Evolutionary conservation across 2,888 invertebrate genomes (phyloP).

Genomic region (Tholera decimalis): DNA sequence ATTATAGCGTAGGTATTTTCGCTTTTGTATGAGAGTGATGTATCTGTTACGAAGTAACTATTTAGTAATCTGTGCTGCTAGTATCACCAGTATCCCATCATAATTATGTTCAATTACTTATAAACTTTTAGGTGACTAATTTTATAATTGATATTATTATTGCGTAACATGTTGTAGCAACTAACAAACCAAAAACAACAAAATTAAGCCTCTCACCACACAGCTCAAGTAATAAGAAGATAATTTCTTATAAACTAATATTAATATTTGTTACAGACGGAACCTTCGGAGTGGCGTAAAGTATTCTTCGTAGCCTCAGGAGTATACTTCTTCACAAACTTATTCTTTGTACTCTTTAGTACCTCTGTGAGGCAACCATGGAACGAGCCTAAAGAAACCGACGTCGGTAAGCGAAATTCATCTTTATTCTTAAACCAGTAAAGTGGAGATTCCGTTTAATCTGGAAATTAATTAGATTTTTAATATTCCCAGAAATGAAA

Average conservation of each 20-base stretch:
- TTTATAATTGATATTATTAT: too few species aligned
- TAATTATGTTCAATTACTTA: too few species aligned
- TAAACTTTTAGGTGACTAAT: too few species aligned
- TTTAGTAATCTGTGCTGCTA: too few species aligned
- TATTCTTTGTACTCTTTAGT: constrained; percentile 93
- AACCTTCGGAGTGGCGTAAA: constrained; percentile 93
- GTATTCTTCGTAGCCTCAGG: constrained; percentile 94
- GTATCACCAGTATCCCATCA: too few species aligned
- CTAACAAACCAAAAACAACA: not conserved
- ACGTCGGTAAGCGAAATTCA: constrained; percentile 69
- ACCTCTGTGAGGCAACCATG: constrained; percentile 94
- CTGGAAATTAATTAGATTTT: constrained; percentile 35
- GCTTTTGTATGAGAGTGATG: too few species aligned
- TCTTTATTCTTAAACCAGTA: not conserved
- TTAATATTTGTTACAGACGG: constrained; percentile 84
- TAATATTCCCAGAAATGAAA: constrained; percentile 72
- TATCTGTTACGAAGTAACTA: too few species aligned
- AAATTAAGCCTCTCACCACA: not conserved
- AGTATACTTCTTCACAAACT: constrained; percentile 93
- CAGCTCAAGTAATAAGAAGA: not conserved
- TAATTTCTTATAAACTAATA: constrained; percentile 17
- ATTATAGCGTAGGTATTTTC: too few species aligned
- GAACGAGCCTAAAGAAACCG: constrained; percentile 91
- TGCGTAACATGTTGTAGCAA: not conserved
- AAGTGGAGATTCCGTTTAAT: constrained; percentile 1